Evolutionary conservation across 1,140 invertebrate genomes (phyloP).

Genomic region (Papilio dardanus): DNA sequence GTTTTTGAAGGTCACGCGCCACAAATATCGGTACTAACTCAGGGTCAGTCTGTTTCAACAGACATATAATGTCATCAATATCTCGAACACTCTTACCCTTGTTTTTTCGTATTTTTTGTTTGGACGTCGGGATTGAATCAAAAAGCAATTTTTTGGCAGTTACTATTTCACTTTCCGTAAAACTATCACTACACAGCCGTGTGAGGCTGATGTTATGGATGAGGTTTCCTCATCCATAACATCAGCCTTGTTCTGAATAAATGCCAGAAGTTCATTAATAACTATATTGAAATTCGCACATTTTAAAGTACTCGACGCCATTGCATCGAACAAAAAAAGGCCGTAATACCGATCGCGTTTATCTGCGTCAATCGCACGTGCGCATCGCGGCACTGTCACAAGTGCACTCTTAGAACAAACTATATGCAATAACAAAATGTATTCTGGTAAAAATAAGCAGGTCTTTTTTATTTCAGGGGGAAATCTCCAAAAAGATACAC

Average conservation of each 20-base stretch:
- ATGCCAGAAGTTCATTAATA: conserved; percentile 40
- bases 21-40: conserved; percentile 32
- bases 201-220: too few relatives aligned
- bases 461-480: too few relatives aligned
- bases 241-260: conserved; percentile 40
- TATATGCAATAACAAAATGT: too few relatives aligned
- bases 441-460: too few relatives aligned
- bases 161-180: conserved; percentile 17
- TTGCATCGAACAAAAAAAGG: too few relatives aligned
- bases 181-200: conserved; percentile 26
- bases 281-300: conserved; percentile 41
- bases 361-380: too few relatives aligned
- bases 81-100: conserved; percentile 35
- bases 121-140: background rate
- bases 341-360: too few relatives aligned
- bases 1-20: conserved; percentile 25
- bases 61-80: conserved; percentile 29
- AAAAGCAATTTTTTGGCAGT: conserved; percentile 28
- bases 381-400: too few relatives aligned
- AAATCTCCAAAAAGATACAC: too few relatives aligned
- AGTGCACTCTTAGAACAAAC: too few relatives aligned
- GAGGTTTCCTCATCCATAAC: conserved; percentile 42
- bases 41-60: conserved; percentile 31
- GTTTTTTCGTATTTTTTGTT: conserved; percentile 22
- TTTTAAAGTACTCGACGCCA: conserved; percentile 35